Evolutionary conservation across 2,888 invertebrate species (phyloP).

Genomic region (Dioctria linearis): DNA sequence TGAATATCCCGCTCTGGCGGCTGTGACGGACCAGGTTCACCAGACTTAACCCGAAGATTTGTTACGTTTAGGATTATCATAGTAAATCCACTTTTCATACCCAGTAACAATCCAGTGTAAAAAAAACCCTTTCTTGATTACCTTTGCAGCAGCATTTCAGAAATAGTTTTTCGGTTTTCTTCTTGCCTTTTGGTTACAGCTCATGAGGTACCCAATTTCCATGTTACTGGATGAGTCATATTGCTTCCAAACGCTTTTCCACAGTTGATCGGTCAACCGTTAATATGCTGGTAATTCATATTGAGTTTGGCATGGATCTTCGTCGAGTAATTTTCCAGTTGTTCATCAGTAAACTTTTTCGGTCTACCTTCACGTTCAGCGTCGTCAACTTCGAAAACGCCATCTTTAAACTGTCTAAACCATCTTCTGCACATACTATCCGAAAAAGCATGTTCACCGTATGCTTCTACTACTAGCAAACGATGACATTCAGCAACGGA

Average conservation of each 20-base stretch:
- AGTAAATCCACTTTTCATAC: neutral
- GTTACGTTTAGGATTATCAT: neutral
- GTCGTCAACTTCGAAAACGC: neutral
- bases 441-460: constrained; percentile 5
- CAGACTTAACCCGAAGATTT: neutral
- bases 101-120: neutral
- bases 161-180: neutral
- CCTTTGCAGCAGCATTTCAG: neutral
- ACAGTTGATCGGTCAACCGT: neutral
- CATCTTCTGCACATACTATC: neutral
- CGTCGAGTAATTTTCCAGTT: too few species aligned
- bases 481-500: neutral
- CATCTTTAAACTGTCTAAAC: neutral
- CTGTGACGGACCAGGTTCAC: neutral
- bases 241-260: neutral
- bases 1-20: constrained; percentile 36
- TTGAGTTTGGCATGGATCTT: neutral
- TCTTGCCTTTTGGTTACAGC: constrained; percentile 59
- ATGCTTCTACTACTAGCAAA: neutral
- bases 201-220: neutral
- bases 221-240: neutral
- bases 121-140: neutral
- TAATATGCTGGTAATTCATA: neutral
- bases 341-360: too few species aligned
- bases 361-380: neutral